Conservation (phyloP, 2,888 invertebrate species). For the Drosophila borealis region DNA sequence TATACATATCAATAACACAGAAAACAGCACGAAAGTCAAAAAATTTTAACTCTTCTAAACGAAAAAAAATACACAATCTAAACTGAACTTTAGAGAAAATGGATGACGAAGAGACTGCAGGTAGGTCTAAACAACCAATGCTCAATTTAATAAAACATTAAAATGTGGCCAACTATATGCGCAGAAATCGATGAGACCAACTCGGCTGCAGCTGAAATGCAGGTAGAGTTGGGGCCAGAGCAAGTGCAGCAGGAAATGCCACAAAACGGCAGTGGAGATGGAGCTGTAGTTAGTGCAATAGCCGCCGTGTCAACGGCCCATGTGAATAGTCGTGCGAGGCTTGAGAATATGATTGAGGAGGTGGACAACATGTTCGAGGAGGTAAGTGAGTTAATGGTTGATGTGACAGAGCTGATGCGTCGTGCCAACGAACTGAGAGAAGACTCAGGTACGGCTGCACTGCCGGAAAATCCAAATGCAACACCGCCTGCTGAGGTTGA, state of each 20-base stretch:
- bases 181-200: conserved; percentile 56
- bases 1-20: conserved; percentile 46
- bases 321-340: conserved; percentile 22
- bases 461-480: neutral
- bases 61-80: conserved; percentile 5
- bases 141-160: neutral
- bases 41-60: neutral
- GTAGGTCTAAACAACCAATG: conserved; percentile 9
- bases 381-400: conserved; percentile 44
- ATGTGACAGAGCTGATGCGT: conserved; percentile 46
- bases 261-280: conserved; percentile 1
- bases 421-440: conserved; percentile 37
- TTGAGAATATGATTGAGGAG: conserved; percentile 47
- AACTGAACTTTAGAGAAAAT: conserved; percentile 34
- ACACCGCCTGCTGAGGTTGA: conserved; percentile 6
- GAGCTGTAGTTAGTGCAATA: conserved; percentile 24
- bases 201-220: conserved; percentile 25
- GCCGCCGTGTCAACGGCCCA: conserved; percentile 17
- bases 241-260: conserved; percentile 1
- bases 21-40: conserved; percentile 19
- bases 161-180: conserved; percentile 11
- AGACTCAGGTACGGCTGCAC: neutral
- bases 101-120: conserved; percentile 69
- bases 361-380: conserved; percentile 52
- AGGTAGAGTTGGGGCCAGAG: conserved; percentile 2